A percentile compares a stretch with the other conserved stretches of the same genome.
Evolutionary conservation across 2,113 vertebrate genomes (phyloP).

Genomic region (Oncorhynchus kisutch): DNA sequence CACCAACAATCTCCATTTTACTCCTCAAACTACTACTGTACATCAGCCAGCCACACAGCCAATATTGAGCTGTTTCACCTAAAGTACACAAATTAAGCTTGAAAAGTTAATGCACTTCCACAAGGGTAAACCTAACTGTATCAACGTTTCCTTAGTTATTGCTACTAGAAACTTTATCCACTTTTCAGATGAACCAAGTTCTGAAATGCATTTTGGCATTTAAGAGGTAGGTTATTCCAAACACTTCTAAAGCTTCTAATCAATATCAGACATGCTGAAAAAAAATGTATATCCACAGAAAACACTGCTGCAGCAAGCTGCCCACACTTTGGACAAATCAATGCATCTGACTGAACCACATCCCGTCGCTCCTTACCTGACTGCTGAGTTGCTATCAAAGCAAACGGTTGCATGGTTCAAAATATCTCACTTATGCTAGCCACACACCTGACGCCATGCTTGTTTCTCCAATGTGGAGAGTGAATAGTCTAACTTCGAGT

Average conservation of each 20-base stretch:
- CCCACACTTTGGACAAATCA: slow-evolving; percentile 41
- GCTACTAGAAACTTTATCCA: slow-evolving; percentile 60
- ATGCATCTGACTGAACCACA: slow-evolving; percentile 45
- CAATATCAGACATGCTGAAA: slow-evolving; percentile 12
- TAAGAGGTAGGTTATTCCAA: slow-evolving; percentile 50
- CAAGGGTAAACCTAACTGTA: slow-evolving; percentile 53
- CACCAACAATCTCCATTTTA: slow-evolving; percentile 11
- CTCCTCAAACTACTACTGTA: slow-evolving; percentile 42
- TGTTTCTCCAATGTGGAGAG: slow-evolving; percentile 79
- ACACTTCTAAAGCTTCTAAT: slow-evolving; percentile 7
- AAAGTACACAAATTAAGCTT: slow-evolving; percentile 40
- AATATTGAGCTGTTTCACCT: slow-evolving; percentile 36
- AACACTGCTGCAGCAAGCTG: slow-evolving; percentile 35
- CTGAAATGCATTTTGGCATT: slow-evolving; percentile 58
- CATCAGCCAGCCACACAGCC: slow-evolving; percentile 16
- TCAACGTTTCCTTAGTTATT: slow-evolving; percentile 68
- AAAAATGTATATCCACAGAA: neutral
- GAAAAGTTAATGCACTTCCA: slow-evolving; percentile 61
- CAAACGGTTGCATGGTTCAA: slow-evolving; percentile 63
- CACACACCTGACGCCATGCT: slow-evolving; percentile 48
- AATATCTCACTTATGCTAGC: slow-evolving; percentile 51
- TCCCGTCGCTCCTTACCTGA: slow-evolving; percentile 59
- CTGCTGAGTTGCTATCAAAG: slow-evolving; percentile 55
- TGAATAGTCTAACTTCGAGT: slow-evolving; percentile 53
- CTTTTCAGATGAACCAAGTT: slow-evolving; percentile 49